Conservation (phyloP, 2,113 vertebrate species). For the Emberiza fucata region DNA sequence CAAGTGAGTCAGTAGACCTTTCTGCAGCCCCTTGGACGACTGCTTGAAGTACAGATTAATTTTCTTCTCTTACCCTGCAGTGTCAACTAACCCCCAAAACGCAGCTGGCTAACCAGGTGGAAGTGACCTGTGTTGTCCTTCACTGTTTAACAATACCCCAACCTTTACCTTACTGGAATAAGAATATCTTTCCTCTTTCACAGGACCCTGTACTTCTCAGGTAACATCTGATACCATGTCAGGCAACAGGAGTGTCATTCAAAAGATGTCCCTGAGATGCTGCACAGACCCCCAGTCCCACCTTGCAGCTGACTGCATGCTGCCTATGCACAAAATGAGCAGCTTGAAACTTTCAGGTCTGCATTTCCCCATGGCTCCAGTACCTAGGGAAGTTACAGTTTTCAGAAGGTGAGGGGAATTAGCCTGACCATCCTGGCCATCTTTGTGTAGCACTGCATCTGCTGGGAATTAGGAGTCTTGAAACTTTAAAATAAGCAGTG, state of each 20-base stretch:
- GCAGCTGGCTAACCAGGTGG: background rate
- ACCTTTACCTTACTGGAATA: no score
- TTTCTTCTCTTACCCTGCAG: background rate
- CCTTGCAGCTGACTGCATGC: background rate
- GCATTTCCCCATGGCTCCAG: background rate
- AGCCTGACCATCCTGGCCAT: background rate
- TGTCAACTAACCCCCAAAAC: background rate
- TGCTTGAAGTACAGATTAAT: background rate
- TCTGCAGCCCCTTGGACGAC: background rate
- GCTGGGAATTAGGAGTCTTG: background rate
- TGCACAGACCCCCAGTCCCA: background rate
- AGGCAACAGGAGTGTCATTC: background rate
- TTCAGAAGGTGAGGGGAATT: background rate
- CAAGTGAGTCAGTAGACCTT: background rate
- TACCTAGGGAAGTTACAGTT: background rate
- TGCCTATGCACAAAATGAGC: background rate
- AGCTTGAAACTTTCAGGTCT: background rate
- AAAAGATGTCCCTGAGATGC: rapidly evolving
- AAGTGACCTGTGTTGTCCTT: background rate
- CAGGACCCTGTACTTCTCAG: background rate
- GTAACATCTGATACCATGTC: rapidly evolving
- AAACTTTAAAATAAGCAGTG: background rate
- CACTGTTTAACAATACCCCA: background rate
- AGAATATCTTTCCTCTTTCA: background rate
- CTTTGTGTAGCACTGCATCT: background rate